phyloP scores from a whole-genome alignment of 2,797 vertebrate species.

The Pampus argenteus region DNA sequence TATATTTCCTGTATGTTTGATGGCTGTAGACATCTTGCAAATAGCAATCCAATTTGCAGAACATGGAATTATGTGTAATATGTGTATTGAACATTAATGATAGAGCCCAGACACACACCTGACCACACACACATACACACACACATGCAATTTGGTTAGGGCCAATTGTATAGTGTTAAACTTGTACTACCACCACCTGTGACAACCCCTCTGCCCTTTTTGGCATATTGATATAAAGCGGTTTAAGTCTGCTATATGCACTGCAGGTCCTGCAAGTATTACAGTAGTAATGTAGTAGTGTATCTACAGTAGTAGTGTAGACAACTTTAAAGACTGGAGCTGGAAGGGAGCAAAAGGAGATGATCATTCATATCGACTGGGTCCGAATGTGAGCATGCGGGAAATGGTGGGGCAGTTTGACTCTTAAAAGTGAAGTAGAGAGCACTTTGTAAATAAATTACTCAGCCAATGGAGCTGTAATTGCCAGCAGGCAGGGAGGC shows the following conservation, averaged over 20 bases:
- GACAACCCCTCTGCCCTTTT: neutral
- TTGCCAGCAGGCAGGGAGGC: conserved; percentile 63
- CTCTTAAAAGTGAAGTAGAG: conserved; percentile 62
- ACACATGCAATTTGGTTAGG: neutral
- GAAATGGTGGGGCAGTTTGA: conserved; percentile 52
- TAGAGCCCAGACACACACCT: neutral
- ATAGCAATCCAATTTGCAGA: conserved; percentile 9
- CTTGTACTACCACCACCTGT: neutral
- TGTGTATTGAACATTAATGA: neutral
- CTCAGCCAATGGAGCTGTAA: conserved; percentile 68
- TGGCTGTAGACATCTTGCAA: neutral
- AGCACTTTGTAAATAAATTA: conserved; percentile 76
- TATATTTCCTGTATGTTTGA: neutral
- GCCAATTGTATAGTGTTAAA: neutral
- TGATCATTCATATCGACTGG: conserved; percentile 69
- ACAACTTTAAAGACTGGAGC: conserved; percentile 34
- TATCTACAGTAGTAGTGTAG: no score
- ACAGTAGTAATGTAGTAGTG: no score
- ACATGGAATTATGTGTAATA: conserved; percentile 1
- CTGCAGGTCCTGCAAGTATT: conserved; percentile 36
- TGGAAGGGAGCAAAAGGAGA: conserved; percentile 45
- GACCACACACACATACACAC: neutral
- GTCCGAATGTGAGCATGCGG: conserved; percentile 55
- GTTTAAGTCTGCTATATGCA: conserved; percentile 34
- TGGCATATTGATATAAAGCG: conserved; percentile 38